Evolutionary conservation across 2,113 vertebrate species (phyloP), one percentile per base, ranked within the genome.

Genomic region (Girardinichthys multiradiatus): DNA sequence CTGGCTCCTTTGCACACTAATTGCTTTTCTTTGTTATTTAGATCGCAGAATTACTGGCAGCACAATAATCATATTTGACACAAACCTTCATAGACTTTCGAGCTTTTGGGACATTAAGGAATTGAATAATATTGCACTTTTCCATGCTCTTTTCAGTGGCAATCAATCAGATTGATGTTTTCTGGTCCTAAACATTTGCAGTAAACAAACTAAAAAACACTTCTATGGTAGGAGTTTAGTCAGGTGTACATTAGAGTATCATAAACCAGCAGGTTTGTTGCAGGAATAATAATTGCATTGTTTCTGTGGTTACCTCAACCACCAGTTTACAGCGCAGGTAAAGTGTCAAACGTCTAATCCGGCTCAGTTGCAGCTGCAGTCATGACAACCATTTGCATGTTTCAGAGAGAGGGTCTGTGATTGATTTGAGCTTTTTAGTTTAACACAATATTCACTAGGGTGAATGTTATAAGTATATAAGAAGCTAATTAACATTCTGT

Each of bases 321-420:
- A 63, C 71, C 86, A 89, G 77, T 87, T 84, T 67, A 82, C 57
- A 72, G 86, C 77, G 64, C 81, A 89, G 86, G 87, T 89, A 84
- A 87, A 81, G 72, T 87, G 82, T 81, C 51, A 15, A 63, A 79
- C 68, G 42, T 72, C 77, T 76, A 86, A 79, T 83, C 71, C 3
- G n/a, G 68, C 79, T 37, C n/a, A 59, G 28, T 59, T 45, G 42
- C 82, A 68, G 57, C 76, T 66, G 91, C 89, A 93, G 90, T 90
- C 91, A 93, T 93, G 93, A 86, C 91, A 92, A 94, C 92, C 26
- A 27, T 78, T 82, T 85, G 63, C 61, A 57, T 86, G 76, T 88
- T 78, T 82, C 24, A 17, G 64, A 65, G 60, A 70, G 72, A 35
- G 64, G 68, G 31, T 68, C 65, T 71, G 29, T 90, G 86, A 87